These are phyloP conservation scores for Plutella xylostella DNA, from an alignment of 2,888 invertebrate species.

Conservation along the genomic window DNA sequence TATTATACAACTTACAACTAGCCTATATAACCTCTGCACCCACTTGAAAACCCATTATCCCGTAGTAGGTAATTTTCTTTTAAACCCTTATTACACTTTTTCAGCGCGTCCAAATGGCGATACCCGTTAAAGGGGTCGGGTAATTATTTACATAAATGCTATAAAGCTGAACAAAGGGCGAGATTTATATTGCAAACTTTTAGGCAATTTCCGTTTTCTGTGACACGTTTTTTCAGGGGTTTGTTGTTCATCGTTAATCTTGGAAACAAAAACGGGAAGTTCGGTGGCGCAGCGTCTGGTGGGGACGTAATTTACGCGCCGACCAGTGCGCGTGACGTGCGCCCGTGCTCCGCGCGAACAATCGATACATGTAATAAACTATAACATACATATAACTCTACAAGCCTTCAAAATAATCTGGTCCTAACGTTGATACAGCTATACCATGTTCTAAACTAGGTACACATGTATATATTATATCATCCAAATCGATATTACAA, in stretches of 20 bases:
- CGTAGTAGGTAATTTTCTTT: not conserved
- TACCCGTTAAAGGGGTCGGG: constrained; percentile 36
- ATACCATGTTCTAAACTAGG: too few species aligned
- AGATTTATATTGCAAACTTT: constrained; percentile 56
- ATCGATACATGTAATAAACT: too few species aligned
- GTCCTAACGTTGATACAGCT: too few species aligned
- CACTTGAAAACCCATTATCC: not conserved
- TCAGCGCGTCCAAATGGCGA: constrained; percentile 19
- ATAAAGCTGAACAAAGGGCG: constrained; percentile 47
- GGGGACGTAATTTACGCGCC: constrained; percentile 15
- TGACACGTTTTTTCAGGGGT: constrained; percentile 61
- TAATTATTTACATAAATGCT: constrained; percentile 50
- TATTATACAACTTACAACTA: too few species aligned
- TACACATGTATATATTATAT: too few species aligned
- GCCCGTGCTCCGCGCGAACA: constrained; percentile 25
- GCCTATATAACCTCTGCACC: too few species aligned
- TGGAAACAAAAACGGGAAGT: constrained; percentile 65
- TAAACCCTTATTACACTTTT: not conserved
- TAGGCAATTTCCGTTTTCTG: constrained; percentile 55
- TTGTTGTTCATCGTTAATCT: constrained; percentile 65
- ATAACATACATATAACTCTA: too few species aligned
- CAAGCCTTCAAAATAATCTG: too few species aligned
- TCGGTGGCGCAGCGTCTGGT: constrained; percentile 44
- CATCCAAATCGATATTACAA: too few species aligned
- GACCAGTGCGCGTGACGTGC: constrained; percentile 38